These are phyloP conservation scores for Babyrousa celebensis DNA, from an alignment of 2,797 vertebrate genomes.

Conservation along the genomic window DNA sequence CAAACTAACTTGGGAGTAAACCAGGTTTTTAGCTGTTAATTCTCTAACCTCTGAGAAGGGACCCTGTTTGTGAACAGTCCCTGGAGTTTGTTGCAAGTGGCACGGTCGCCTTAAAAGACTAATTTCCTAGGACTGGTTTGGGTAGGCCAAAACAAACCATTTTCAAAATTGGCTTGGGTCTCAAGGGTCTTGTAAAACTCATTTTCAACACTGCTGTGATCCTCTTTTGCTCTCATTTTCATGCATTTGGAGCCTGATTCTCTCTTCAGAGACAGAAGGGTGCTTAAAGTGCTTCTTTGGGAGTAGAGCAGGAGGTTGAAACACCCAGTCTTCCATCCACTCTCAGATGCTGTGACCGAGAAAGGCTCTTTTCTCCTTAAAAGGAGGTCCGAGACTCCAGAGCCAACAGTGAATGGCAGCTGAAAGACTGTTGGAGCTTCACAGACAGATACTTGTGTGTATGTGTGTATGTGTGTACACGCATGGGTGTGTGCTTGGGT, in stretches of 20 bases:
- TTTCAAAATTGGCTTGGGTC: conserved; percentile 71
- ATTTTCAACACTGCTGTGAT: background rate
- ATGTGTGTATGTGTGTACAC: no score
- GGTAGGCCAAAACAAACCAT: conserved; percentile 45
- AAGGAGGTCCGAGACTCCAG: background rate
- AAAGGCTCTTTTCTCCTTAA: conserved; percentile 12
- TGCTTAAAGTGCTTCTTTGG: conserved; percentile 24
- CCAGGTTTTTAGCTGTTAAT: background rate
- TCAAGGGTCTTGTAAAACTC: conserved; percentile 42
- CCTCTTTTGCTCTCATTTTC: conserved; percentile 39
- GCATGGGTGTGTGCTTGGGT: background rate
- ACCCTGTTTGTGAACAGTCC: background rate
- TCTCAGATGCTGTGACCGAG: background rate
- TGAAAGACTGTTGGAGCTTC: background rate
- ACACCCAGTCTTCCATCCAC: background rate
- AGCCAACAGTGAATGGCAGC: background rate
- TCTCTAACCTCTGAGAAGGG: background rate
- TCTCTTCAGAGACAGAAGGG: background rate
- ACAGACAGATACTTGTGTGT: background rate
- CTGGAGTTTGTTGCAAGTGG: background rate
- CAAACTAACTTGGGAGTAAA: conserved; percentile 17
- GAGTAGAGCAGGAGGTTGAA: background rate
- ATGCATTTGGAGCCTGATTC: background rate
- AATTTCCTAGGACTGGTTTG: conserved; percentile 29
- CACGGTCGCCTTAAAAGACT: background rate